phyloP scores from a whole-genome alignment of 2,888 invertebrate species.

The Craniophora ligustri region DNA sequence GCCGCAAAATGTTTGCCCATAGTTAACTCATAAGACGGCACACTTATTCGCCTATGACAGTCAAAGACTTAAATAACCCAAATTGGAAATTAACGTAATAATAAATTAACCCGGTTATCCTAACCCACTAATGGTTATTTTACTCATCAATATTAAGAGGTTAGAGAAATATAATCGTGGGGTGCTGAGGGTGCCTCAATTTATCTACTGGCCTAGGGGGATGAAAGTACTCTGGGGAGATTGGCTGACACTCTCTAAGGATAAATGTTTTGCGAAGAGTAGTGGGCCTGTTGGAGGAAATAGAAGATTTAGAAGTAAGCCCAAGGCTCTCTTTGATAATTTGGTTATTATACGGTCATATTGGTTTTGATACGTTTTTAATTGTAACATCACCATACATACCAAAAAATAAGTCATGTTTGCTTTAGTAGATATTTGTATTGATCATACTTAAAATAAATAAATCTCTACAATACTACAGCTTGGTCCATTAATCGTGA shows the following conservation, averaged over 20 bases:
- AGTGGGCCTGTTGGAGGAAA: constrained; percentile 9
- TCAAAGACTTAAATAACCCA: constrained; percentile 26
- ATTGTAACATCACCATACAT: no score
- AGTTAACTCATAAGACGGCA: not conserved
- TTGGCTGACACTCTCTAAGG: constrained; percentile 62
- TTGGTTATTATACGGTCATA: not conserved
- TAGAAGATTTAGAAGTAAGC: constrained; percentile 11
- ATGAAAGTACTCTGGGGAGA: constrained; percentile 67
- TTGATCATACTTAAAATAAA: no score
- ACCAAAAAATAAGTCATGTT: no score
- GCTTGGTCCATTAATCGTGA: no score
- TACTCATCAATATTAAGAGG: constrained; percentile 65
- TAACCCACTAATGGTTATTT: constrained; percentile 57
- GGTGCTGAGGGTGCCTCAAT: constrained; percentile 57
- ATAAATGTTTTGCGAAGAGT: constrained; percentile 51
- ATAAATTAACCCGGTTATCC: constrained; percentile 52
- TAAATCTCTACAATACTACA: no score
- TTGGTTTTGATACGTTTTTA: no score
- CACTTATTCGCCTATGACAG: constrained; percentile 6
- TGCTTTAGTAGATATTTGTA: no score
- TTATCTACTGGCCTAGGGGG: constrained; percentile 62
- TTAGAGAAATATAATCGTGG: constrained; percentile 57
- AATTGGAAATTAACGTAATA: constrained; percentile 43
- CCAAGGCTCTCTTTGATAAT: not conserved
- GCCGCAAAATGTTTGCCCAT: not conserved